Evolutionary conservation across 1,140 invertebrate species (phyloP).

Genomic region (Drosophila triauraria): DNA sequence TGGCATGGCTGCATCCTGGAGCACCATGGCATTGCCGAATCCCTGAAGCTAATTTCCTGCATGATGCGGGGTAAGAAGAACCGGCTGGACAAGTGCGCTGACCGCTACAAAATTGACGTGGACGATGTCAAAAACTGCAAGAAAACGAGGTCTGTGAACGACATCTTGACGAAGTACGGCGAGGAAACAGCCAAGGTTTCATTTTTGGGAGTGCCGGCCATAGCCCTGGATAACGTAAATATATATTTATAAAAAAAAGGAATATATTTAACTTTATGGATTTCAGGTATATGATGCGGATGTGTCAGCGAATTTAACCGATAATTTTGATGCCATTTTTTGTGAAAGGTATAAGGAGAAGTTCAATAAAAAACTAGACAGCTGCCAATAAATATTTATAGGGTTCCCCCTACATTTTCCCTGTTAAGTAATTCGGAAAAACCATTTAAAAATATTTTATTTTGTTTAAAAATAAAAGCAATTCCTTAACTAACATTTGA

Average conservation of each 20-base stretch:
- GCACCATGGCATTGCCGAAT: slow-evolving; percentile 46
- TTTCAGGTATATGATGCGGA: slow-evolving; percentile 27
- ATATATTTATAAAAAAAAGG: slow-evolving; percentile 6
- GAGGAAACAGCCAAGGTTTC: slow-evolving; percentile 23
- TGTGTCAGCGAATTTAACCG: slow-evolving; percentile 28
- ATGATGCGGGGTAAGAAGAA: slow-evolving; percentile 65
- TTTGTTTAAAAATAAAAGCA: too few relatives aligned
- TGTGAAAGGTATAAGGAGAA: slow-evolving; percentile 57
- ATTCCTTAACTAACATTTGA: neutral
- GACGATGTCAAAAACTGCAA: slow-evolving; percentile 53
- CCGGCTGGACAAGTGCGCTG: slow-evolving; percentile 52
- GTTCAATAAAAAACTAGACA: slow-evolving; percentile 41
- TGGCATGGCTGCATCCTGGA: slow-evolving; percentile 82
- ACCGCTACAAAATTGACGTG: slow-evolving; percentile 50
- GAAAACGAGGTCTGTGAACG: slow-evolving; percentile 20
- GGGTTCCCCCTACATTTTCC: neutral
- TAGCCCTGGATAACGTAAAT: slow-evolving; percentile 57
- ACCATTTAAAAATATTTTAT: too few relatives aligned
- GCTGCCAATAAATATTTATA: slow-evolving; percentile 12
- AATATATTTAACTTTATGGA: neutral
- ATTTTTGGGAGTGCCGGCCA: slow-evolving; percentile 48
- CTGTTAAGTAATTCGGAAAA: neutral
- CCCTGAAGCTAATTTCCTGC: slow-evolving; percentile 74
- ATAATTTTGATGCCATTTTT: slow-evolving; percentile 52
- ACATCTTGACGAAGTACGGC: slow-evolving; percentile 60